Percentiles rank a stretch among this genome's conserved stretches.
Conservation (phyloP, 2,113 vertebrate genomes). For the Bucco capensis region DNA sequence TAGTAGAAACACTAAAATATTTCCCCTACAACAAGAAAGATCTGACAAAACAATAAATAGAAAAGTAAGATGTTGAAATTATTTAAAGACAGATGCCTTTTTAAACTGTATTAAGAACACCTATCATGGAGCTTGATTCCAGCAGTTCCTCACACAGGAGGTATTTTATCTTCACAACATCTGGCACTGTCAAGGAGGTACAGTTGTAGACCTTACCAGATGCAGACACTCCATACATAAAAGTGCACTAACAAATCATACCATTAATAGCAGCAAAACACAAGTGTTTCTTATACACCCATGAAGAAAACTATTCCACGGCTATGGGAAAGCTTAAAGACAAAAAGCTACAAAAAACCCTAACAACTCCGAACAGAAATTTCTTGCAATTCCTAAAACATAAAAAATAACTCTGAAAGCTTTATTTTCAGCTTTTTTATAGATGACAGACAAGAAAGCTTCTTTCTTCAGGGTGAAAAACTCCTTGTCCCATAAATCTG, state of each 20-base stretch:
- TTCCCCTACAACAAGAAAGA: not conserved
- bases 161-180: slow-evolving; percentile 77
- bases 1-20: slow-evolving; percentile 3
- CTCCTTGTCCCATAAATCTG: slow-evolving; percentile 62
- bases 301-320: slow-evolving; percentile 12
- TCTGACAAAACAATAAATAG: slow-evolving; percentile 62
- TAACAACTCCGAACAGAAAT: not conserved
- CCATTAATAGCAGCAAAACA: slow-evolving; percentile 24
- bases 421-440: slow-evolving; percentile 55
- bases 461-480: slow-evolving; percentile 58
- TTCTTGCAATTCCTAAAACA: not conserved
- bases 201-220: slow-evolving; percentile 67
- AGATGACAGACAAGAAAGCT: slow-evolving; percentile 58
- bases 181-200: slow-evolving; percentile 75
- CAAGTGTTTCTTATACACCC: slow-evolving; percentile 61
- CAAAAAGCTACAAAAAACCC: not conserved
- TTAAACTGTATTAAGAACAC: slow-evolving; percentile 74
- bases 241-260: slow-evolving; percentile 73
- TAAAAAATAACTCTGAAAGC: not conserved
- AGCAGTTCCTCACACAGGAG: slow-evolving; percentile 72
- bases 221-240: slow-evolving; percentile 64
- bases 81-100: slow-evolving; percentile 77
- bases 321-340: not conserved
- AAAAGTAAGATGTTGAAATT: slow-evolving; percentile 73
- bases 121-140: slow-evolving; percentile 62